phyloP scores from a whole-genome alignment of 2,797 vertebrate species.

The Arrhamphus sclerolepis region DNA sequence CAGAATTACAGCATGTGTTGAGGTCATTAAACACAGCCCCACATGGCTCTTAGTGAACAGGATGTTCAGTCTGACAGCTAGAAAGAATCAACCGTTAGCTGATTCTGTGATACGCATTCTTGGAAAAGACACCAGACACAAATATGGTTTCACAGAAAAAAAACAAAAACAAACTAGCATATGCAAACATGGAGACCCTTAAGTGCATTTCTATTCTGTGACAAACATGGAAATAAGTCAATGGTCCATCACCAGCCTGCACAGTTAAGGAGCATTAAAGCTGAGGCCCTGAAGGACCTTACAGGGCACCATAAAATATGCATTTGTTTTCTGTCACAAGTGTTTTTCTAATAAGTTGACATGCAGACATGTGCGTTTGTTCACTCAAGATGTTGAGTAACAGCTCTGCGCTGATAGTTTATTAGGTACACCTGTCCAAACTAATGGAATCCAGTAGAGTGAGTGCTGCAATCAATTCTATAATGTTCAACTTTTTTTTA shows the following conservation, averaged over 20 bases:
- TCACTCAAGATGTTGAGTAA: conserved; percentile 19
- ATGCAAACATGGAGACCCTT: not conserved
- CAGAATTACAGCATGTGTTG: conserved; percentile 61
- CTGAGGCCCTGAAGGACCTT: not conserved
- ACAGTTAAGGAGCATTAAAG: not conserved
- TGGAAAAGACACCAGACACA: conserved; percentile 16
- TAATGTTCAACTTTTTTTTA: not conserved
- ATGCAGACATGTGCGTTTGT: conserved; percentile 5
- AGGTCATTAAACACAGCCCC: conserved; percentile 55
- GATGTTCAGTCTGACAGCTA: conserved; percentile 75
- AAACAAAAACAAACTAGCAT: too few species aligned
- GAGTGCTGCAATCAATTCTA: not conserved
- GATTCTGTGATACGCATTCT: conserved; percentile 5
- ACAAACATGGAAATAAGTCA: not conserved
- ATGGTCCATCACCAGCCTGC: not conserved
- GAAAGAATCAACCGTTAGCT: conserved; percentile 71
- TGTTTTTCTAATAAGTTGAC: not conserved
- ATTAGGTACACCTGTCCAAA: conserved; percentile 10
- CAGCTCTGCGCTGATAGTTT: conserved; percentile 3
- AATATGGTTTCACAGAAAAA: conserved; percentile 3
- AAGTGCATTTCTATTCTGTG: not conserved
- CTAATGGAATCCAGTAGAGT: not conserved
- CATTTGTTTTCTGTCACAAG: not conserved
- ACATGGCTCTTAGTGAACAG: conserved; percentile 47
- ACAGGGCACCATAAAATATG: not conserved